phyloP scores from a whole-genome alignment of 2,113 vertebrate genomes.

The Australoheros scitulus region DNA sequence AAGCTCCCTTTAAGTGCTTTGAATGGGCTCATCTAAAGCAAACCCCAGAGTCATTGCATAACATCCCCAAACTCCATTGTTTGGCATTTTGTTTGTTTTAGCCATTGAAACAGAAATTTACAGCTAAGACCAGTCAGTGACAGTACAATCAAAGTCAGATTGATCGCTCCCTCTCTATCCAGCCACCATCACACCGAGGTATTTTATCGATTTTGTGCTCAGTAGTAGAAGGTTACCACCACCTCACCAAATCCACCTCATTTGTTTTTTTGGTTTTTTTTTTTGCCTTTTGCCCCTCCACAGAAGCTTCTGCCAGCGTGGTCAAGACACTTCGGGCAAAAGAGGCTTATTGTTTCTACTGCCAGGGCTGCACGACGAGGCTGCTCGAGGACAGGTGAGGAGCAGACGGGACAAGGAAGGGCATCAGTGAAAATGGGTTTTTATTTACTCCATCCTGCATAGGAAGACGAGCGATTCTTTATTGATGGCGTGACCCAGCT shows the following conservation, averaged over 20 bases:
- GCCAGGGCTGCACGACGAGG: conserved; percentile 87
- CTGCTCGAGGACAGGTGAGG: conserved; percentile 88
- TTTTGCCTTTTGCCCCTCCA: conserved; percentile 44
- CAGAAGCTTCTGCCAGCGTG: conserved; percentile 79
- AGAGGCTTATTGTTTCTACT: conserved; percentile 83
- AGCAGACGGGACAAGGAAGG: conserved; percentile 9
- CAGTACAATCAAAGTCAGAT: conserved; percentile 48
- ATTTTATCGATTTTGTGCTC: conserved; percentile 51
- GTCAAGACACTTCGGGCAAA: conserved; percentile 78
- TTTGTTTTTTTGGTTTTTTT: conserved; percentile 14
- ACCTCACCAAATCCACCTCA: conserved; percentile 37
- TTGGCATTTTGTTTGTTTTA: conserved; percentile 2
- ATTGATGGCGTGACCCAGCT: conserved; percentile 40
- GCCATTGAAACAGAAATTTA: conserved; percentile 1
- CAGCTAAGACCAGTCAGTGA: conserved; percentile 34
- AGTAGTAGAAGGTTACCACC: conserved; percentile 47
- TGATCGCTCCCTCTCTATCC: conserved; percentile 22
- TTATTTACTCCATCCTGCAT: conserved; percentile 50
- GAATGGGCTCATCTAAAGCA: background rate
- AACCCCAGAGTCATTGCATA: conserved; percentile 13
- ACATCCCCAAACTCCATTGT: conserved; percentile 7
- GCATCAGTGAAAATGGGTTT: conserved; percentile 22
- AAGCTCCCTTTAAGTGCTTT: conserved; percentile 18
- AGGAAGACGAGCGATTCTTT: conserved; percentile 43
- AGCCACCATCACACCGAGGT: conserved; percentile 32